Base-by-base conservation (phyloP, 2,797 vertebrate species). In the Alfaro cultratus region DNA sequence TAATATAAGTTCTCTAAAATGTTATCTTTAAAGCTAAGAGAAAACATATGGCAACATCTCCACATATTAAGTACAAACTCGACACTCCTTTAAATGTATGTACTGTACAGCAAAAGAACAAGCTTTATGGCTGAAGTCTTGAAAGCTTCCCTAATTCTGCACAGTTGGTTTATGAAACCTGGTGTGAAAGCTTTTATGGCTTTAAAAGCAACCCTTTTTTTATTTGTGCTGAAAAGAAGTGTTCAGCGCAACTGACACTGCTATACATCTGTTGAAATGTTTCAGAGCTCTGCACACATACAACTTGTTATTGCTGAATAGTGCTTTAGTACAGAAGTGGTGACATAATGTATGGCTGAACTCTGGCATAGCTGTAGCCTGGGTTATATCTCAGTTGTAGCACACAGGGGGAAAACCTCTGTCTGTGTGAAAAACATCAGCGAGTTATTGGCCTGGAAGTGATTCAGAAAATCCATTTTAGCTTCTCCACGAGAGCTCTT, bases 381-480 rank as follows among this genome's bases (percentile, higher is more conserved):
- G 80, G 90, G 79, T 73, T 64, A 77, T 86, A 86, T 75, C 80
- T 89, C 84, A 83, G 82, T 8, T 83, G n/a, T 60, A 86, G 83
- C 87, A 43, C 81, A 85, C 78, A 85, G 80, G 85, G 80, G 89
- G 79, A 85, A 70, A 88, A 90, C 87, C 82, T 83, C 82, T 83
- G 83, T 80, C 83, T 78, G 80, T 68, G 87, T 90, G 87, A 90
- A 91, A 93, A 92, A 87, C 89, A 89, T 89, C 82, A 80, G 82
- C 75, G 75, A 83, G 74, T 88, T 91, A 91, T 87, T 77, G 72
- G 82, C 77, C 84, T 88, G 87, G 85, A 87, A 57, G 80, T 84
- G 77, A 87, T 89, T 91, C 83, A 90, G 84, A 89, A 93, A 94
- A 95, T 91, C 92, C 82, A 93, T 92, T 91, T 88, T 86, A 89